Conservation (phyloP, 2,888 invertebrate species). For the Temnothorax unifasciatus region DNA sequence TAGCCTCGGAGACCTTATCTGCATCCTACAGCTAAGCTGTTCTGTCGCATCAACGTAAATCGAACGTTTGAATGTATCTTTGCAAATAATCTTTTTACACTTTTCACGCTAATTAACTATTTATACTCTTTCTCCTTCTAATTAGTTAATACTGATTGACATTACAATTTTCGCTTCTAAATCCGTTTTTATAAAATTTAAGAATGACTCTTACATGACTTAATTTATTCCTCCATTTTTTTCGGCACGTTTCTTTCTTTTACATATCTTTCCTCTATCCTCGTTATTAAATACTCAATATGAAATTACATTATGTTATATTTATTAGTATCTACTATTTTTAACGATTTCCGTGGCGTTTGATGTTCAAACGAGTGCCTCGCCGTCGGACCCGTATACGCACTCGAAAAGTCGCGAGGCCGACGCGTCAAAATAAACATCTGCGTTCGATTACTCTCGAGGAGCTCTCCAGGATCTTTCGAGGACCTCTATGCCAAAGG, state of each 20-base stretch:
- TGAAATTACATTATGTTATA: not conserved
- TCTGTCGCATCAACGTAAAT: not conserved
- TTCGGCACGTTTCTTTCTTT: not conserved
- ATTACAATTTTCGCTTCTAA: not conserved
- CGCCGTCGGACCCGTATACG: constrained; percentile 25
- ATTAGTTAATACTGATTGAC: not conserved
- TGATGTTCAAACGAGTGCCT: not conserved
- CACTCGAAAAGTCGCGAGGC: constrained; percentile 65
- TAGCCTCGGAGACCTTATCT: not conserved
- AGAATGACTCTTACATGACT: not conserved
- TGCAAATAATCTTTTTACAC: not conserved
- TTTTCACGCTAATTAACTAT: not conserved
- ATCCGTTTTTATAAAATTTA: not conserved
- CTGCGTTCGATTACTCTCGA: constrained; percentile 76
- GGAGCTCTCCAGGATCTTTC: constrained; percentile 68
- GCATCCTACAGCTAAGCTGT: not conserved
- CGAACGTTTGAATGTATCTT: not conserved
- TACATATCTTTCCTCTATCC: not conserved
- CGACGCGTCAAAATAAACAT: constrained; percentile 81
- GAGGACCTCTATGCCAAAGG: constrained; percentile 62
- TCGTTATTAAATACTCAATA: not conserved
- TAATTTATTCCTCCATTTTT: not conserved
- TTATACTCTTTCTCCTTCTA: not conserved
- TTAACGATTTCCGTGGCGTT: not conserved
- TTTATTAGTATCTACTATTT: not conserved